These are phyloP conservation scores for Tachystola acroxantha DNA, from an alignment of 2,888 invertebrate genomes.

Conservation along the genomic window DNA sequence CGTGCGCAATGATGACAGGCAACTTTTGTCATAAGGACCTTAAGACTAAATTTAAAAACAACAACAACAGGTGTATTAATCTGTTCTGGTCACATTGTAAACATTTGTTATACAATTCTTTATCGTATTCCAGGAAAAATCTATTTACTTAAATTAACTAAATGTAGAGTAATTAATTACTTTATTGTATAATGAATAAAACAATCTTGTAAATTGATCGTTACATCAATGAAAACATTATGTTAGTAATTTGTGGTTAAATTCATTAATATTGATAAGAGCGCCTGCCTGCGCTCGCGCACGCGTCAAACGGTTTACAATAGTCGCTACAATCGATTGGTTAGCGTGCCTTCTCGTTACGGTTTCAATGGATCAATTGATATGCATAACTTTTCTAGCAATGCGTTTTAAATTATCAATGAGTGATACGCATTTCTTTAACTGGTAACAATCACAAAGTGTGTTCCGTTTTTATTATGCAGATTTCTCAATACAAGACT, in stretches of 20 bases:
- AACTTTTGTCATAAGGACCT: too few species aligned
- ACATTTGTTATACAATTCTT: too few species aligned
- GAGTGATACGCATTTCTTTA: background rate
- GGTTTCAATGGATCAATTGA: conserved; percentile 49
- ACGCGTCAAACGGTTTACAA: conserved; percentile 11
- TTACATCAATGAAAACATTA: conserved; percentile 8
- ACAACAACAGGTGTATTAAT: too few species aligned
- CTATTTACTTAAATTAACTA: too few species aligned
- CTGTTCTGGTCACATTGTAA: too few species aligned
- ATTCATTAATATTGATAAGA: conserved; percentile 16
- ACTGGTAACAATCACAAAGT: too few species aligned
- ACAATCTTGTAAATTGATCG: conserved; percentile 4
- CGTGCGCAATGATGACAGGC: too few species aligned
- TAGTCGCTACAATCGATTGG: conserved; percentile 12
- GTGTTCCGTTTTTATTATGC: too few species aligned
- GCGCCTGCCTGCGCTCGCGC: conserved; percentile 11
- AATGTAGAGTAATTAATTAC: too few species aligned
- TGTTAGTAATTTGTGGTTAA: conserved; percentile 3
- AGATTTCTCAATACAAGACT: too few species aligned
- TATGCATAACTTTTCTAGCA: conserved; percentile 34
- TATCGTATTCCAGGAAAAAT: background rate
- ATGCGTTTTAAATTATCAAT: conserved; percentile 21
- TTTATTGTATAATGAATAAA: too few species aligned
- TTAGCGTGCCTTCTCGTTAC: conserved; percentile 36
- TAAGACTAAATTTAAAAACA: too few species aligned